Conservation (phyloP, 2,797 vertebrate genomes). For the Myotis myotis region DNA sequence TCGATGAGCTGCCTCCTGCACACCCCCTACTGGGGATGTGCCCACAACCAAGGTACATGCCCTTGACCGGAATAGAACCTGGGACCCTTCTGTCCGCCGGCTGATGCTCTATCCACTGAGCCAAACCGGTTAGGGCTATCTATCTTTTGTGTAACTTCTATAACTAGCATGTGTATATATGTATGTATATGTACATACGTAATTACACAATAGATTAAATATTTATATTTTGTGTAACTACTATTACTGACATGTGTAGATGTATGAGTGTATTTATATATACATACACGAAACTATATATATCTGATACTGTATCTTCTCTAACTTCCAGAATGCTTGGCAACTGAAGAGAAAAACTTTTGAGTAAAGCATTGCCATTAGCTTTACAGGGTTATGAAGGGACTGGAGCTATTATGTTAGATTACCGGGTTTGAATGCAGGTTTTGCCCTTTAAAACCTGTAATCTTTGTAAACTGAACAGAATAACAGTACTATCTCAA, state of each 20-base stretch:
- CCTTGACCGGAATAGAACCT: no score
- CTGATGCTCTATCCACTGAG: no score
- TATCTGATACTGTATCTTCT: neutral
- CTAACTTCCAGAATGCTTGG: slow-evolving; percentile 5
- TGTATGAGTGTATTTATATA: neutral
- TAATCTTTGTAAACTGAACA: neutral
- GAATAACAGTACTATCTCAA: neutral
- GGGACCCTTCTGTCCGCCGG: no score
- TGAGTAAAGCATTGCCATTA: neutral
- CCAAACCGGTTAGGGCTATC: neutral
- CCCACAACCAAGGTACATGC: no score
- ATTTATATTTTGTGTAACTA: neutral
- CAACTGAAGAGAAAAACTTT: slow-evolving; percentile 2
- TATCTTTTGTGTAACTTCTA: neutral
- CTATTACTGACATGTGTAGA: neutral
- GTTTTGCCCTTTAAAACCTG: neutral
- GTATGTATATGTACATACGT: neutral
- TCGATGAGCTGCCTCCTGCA: no score
- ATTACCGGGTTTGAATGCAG: neutral
- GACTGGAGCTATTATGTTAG: neutral
- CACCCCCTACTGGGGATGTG: no score
- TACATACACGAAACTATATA: no score
- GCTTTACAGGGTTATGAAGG: neutral
- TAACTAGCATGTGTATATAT: neutral
- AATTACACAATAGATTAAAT: neutral